Percentiles rank a stretch among this genome's conserved stretches.
Conservation (phyloP, 2,113 vertebrate species). For the Tricholaema leucomelas region DNA sequence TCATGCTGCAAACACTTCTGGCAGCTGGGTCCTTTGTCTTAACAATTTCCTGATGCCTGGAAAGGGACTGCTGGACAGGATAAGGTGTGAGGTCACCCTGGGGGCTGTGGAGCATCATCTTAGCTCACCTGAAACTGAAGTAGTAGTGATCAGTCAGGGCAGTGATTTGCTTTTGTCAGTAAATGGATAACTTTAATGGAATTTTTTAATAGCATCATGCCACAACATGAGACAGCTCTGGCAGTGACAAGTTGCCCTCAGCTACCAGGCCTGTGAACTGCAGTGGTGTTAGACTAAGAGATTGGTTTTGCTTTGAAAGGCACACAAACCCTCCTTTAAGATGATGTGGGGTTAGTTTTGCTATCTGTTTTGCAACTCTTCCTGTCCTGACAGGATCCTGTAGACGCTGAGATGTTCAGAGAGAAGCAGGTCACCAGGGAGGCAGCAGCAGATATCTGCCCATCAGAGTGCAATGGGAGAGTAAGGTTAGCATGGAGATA, state of each 20-base stretch:
- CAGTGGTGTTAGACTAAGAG: neutral
- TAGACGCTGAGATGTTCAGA: neutral
- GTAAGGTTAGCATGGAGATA: neutral
- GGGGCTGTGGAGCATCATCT: neutral
- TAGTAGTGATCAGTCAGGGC: neutral
- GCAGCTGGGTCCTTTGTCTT: neutral
- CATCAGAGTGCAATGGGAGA: neutral
- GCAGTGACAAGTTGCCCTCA: neutral
- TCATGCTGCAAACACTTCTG: neutral
- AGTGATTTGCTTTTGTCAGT: neutral
- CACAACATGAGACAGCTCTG: neutral
- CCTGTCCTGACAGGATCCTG: neutral
- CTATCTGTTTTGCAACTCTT: neutral
- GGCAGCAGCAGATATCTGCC: neutral
- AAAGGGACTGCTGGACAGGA: neutral
- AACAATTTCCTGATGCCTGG: neutral
- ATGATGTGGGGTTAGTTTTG: neutral
- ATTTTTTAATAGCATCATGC: neutral
- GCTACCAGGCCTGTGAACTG: neutral
- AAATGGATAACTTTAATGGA: neutral
- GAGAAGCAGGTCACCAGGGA: neutral
- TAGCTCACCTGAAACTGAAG: neutral
- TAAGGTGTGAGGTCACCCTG: neutral
- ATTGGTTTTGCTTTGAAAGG: neutral
- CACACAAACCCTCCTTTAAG: neutral